A percentile compares a stretch with the other conserved stretches of the same genome.
Conservation (phyloP, 2,888 invertebrate species). For the Rhorus exstirpatorius region DNA sequence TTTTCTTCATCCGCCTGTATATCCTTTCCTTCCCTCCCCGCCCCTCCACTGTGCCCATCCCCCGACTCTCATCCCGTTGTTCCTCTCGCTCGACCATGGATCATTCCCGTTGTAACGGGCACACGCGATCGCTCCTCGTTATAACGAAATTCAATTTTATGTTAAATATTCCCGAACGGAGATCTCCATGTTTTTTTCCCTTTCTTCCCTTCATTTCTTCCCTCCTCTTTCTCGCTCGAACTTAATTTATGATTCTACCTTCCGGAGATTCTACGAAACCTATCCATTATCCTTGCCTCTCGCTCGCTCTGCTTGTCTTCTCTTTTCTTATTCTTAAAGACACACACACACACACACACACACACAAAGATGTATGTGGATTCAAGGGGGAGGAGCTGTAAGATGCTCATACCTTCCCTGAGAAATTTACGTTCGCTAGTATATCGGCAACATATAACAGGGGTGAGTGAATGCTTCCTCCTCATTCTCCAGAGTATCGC, state of each 20-base stretch:
- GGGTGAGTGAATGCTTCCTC: slow-evolving; percentile 22
- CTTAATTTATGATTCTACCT: slow-evolving; percentile 79
- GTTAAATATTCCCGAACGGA: slow-evolving; percentile 83
- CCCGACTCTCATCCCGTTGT: slow-evolving; percentile 29
- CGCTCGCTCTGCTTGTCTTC: slow-evolving; percentile 62
- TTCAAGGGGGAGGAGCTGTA: slow-evolving; percentile 25
- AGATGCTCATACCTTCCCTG: slow-evolving; percentile 34
- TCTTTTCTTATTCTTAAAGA: slow-evolving; percentile 28
- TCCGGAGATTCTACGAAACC: slow-evolving; percentile 74
- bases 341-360: not conserved
- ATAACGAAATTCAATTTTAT: slow-evolving; percentile 83
- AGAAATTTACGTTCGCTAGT: slow-evolving; percentile 49
- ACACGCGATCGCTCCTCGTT: slow-evolving; percentile 81
- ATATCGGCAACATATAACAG: slow-evolving; percentile 23
- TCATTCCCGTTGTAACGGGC: slow-evolving; percentile 44
- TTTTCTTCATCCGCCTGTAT: slow-evolving; percentile 60
- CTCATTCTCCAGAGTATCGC: slow-evolving; percentile 33
- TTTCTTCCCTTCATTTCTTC: slow-evolving; percentile 48
- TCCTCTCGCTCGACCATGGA: slow-evolving; percentile 61
- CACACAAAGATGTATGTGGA: not conserved
- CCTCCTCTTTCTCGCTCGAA: slow-evolving; percentile 73
- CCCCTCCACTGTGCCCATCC: not conserved
- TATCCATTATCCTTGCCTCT: slow-evolving; percentile 73
- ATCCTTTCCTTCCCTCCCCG: slow-evolving; percentile 26
- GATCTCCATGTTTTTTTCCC: slow-evolving; percentile 64